Conservation (phyloP, 2,113 vertebrate species). For the Synodontis membranacea region DNA sequence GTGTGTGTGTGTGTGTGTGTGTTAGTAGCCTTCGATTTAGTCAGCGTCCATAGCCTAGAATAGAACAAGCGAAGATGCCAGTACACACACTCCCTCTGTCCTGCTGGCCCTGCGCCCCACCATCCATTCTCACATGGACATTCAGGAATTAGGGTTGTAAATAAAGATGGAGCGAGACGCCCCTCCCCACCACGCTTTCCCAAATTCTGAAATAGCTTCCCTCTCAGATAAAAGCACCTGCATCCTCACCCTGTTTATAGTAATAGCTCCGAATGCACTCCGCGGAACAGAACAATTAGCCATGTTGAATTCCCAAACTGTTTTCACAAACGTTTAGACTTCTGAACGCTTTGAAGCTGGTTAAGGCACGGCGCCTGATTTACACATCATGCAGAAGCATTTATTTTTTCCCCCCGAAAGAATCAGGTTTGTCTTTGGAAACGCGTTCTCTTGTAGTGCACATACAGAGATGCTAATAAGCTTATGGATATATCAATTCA, state of each 20-base stretch:
- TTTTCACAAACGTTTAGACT: conserved; percentile 62
- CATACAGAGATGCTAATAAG: too few relatives aligned
- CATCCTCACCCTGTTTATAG: conserved; percentile 57
- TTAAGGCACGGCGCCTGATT: conserved; percentile 45
- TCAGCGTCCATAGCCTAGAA: conserved; percentile 16
- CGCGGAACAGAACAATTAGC: conserved; percentile 60
- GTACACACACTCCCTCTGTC: conserved; percentile 23
- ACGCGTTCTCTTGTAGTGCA: background rate
- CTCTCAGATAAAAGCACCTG: conserved; percentile 48
- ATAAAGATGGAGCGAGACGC: conserved; percentile 35
- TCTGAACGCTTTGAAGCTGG: conserved; percentile 59
- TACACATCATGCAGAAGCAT: background rate
- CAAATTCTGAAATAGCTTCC: conserved; percentile 34
- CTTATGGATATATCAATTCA: too few relatives aligned
- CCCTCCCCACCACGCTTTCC: background rate
- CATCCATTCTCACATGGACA: conserved; percentile 38
- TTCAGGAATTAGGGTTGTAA: conserved; percentile 48
- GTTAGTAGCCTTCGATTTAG: conserved; percentile 11
- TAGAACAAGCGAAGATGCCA: conserved; percentile 32
- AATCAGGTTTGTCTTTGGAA: conserved; percentile 2
- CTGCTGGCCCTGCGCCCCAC: conserved; percentile 20
- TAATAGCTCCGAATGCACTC: conserved; percentile 57
- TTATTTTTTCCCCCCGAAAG: conserved; percentile 28
- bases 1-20: background rate
- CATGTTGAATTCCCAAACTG: conserved; percentile 60